Evolutionary conservation across 2,888 invertebrate genomes (phyloP).

Genomic region (Cerceris rybyensis): DNA sequence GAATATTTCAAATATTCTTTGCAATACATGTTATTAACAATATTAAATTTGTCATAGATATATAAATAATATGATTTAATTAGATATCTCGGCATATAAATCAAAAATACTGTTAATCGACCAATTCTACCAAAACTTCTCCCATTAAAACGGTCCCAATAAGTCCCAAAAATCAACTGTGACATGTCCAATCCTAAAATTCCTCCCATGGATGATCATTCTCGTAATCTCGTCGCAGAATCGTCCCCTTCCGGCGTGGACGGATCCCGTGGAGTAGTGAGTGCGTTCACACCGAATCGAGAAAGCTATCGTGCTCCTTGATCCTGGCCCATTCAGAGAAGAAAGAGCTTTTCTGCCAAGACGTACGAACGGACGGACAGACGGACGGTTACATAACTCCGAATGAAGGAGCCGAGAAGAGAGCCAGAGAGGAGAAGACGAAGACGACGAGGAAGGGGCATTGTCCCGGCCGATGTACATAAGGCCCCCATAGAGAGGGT

Average conservation of each 20-base stretch:
- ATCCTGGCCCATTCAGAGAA: slow-evolving; percentile 65
- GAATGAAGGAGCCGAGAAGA: slow-evolving; percentile 16
- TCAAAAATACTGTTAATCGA: too few species aligned
- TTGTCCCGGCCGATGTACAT: slow-evolving; percentile 67
- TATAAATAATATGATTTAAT: too few species aligned
- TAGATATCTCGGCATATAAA: too few species aligned
- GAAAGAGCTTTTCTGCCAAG: slow-evolving; percentile 68
- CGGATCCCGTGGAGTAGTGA: slow-evolving; percentile 19
- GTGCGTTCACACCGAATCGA: slow-evolving; percentile 69
- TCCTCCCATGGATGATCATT: neutral
- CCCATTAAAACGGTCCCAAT: too few species aligned
- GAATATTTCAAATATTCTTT: too few species aligned
- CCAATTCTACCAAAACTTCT: too few species aligned
- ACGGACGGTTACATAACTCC: slow-evolving; percentile 80
- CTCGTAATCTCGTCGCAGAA: slow-evolving; percentile 33
- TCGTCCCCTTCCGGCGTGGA: slow-evolving; percentile 38
- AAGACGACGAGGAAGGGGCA: slow-evolving; percentile 46
- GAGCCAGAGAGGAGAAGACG: slow-evolving; percentile 6
- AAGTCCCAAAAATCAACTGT: too few species aligned
- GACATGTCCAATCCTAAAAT: too few species aligned
- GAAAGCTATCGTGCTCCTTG: slow-evolving; percentile 65
- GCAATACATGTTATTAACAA: too few species aligned
- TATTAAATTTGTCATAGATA: too few species aligned
- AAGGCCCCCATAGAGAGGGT: slow-evolving; percentile 30
- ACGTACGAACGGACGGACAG: slow-evolving; percentile 70